phyloP scores from a whole-genome alignment of 2,888 invertebrate species.

The Clusia tigrina region DNA sequence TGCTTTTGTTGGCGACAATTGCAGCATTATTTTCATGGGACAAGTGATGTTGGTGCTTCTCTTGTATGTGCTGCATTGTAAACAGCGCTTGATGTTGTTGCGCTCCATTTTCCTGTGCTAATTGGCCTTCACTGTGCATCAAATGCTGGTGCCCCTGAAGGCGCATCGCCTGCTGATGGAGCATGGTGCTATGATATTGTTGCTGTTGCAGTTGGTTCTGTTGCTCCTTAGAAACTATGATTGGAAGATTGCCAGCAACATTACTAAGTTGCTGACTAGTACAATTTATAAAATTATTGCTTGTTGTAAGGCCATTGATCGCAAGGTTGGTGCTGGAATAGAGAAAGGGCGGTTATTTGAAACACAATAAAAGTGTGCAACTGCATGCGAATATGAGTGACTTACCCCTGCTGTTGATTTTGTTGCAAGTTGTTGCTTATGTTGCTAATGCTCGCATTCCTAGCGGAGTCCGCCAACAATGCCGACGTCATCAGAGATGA shows the following conservation, averaged over 20 bases:
- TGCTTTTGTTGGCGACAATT: not conserved
- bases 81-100: slow-evolving; percentile 33
- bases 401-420: slow-evolving; percentile 37
- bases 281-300: slow-evolving; percentile 46
- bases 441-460: slow-evolving; percentile 16
- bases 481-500: slow-evolving; percentile 21
- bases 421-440: slow-evolving; percentile 38
- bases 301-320: slow-evolving; percentile 59
- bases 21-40: slow-evolving; percentile 20
- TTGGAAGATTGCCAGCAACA: slow-evolving; percentile 33
- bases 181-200: slow-evolving; percentile 18
- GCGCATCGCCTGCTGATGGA: slow-evolving; percentile 30
- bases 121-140: too few relatives aligned
- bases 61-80: slow-evolving; percentile 30
- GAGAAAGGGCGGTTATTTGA: slow-evolving; percentile 1
- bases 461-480: slow-evolving; percentile 26
- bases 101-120: slow-evolving; percentile 14
- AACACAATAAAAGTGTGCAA: not conserved
- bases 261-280: slow-evolving; percentile 40
- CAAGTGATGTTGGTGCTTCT: slow-evolving; percentile 20
- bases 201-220: slow-evolving; percentile 32
- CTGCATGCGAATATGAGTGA: slow-evolving; percentile 13
- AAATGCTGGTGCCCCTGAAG: slow-evolving; percentile 32
- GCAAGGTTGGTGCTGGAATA: slow-evolving; percentile 47
- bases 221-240: slow-evolving; percentile 35